Conservation (phyloP, 2,797 vertebrate genomes). For the Lacerta bilineata region DNA sequence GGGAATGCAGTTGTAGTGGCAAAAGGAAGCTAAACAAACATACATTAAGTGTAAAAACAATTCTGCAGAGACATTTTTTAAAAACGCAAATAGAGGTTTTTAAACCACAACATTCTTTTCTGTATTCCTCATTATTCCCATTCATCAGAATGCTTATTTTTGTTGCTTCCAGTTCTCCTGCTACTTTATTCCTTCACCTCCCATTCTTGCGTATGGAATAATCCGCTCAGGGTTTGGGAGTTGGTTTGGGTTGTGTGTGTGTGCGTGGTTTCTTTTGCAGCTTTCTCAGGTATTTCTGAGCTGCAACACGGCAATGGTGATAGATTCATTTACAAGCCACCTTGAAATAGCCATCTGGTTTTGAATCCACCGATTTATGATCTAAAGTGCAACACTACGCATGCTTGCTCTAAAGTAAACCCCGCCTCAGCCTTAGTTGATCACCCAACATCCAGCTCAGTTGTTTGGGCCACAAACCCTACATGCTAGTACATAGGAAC, state of each 20-base stretch:
- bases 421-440: background rate
- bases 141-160: background rate
- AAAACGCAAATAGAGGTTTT: rapidly evolving
- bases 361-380: background rate
- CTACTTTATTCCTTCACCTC: background rate
- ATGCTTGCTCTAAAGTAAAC: background rate
- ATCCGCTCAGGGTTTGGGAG: background rate
- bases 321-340: background rate
- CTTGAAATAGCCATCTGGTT: background rate
- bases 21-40: background rate
- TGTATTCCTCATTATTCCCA: background rate
- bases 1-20: background rate
- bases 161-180: background rate
- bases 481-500: background rate
- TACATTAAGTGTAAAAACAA: background rate
- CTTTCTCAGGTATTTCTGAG: background rate
- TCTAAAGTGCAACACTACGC: background rate
- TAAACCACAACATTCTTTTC: background rate
- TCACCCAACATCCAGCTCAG: background rate
- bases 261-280: background rate
- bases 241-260: no score
- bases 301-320: background rate
- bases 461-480: background rate
- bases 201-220: background rate
- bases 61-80: background rate